These are phyloP conservation scores for Stenichneumon culpator DNA, from an alignment of 2,888 invertebrate species.

Conservation along the genomic window DNA sequence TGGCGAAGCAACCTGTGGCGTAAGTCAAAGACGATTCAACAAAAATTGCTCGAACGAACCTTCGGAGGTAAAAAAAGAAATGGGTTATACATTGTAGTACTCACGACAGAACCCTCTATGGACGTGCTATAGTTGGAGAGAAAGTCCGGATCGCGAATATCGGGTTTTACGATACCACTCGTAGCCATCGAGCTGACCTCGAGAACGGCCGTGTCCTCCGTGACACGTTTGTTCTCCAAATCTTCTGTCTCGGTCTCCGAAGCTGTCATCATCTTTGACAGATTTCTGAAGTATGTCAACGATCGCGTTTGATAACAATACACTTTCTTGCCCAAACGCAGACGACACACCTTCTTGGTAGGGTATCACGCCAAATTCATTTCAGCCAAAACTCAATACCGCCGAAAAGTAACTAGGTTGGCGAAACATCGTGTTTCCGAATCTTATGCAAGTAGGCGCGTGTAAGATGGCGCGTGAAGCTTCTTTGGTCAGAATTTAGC, in stretches of 20 bases:
- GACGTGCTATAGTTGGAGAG: constrained; percentile 83
- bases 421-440: background rate
- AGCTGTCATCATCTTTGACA: constrained; percentile 80
- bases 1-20: constrained; percentile 86
- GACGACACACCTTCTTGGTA: constrained; percentile 52
- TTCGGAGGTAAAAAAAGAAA: constrained; percentile 5
- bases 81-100: constrained; percentile 61
- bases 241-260: constrained; percentile 78
- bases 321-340: constrained; percentile 21
- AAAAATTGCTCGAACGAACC: background rate
- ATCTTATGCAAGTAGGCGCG: background rate
- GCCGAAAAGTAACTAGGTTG: background rate
- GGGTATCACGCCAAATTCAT: background rate
- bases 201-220: constrained; percentile 79
- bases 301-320: constrained; percentile 7
- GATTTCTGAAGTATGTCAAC: constrained; percentile 4
- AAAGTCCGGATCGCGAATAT: constrained; percentile 80
- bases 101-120: constrained; percentile 82
- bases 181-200: constrained; percentile 81
- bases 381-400: background rate
- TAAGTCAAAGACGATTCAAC: background rate
- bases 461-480: background rate
- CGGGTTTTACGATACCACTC: constrained; percentile 77
- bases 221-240: constrained; percentile 71
- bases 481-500: background rate